Evolutionary conservation across 53 echinoderm and acorn worm genomes (phyloP), one percentile per base, ranked within the genome.

Genomic region (Stichopus horrens): DNA sequence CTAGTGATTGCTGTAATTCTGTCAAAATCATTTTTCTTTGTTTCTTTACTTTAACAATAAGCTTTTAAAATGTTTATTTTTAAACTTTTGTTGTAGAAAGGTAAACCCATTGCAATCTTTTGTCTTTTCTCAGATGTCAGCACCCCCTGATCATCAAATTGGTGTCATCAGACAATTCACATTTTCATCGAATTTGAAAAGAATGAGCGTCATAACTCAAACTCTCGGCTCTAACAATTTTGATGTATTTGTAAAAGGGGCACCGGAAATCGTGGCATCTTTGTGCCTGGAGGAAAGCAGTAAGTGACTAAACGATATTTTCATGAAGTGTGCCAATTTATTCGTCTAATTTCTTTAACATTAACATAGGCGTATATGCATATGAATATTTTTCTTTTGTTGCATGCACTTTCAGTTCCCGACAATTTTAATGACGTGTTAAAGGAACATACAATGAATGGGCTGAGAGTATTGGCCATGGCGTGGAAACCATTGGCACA

Each of bases 121-220:
- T 37, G 37, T 37, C 37, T 71, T 5, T 71, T 76, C 21, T 2
- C 66, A 85, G 85, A 65, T 85, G 16, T 67, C 65, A 37, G 8
- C 66, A n/a, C 87, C 54, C 22, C 87, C 87, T 55, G 57, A 23
- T 74, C 87, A 87, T 55, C 74, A 99, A 86, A 94, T 99, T 20
- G 99, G 99, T 14, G 94, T 99, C 84, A 58, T 99, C 16, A 93
- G 96, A 9, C 99, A 99, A 80, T 99, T 96, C 57, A 92, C 99
- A 2, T 99, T 99, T 75, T 93, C 96, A 0, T 99, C 99, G 51
- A 91, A 87, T 63, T 93, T 99, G 22, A 94, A 99, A 73, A 90
- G 99, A 16, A 99, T 99, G 99, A 99, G 96, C 86, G 99, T 99
- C 0, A 94, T 99, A 21, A 92, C 96, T 9, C 92, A 93, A 80